Evolutionary conservation across 2,888 invertebrate species (phyloP).

Genomic region (Acanthosepion lycidas): DNA sequence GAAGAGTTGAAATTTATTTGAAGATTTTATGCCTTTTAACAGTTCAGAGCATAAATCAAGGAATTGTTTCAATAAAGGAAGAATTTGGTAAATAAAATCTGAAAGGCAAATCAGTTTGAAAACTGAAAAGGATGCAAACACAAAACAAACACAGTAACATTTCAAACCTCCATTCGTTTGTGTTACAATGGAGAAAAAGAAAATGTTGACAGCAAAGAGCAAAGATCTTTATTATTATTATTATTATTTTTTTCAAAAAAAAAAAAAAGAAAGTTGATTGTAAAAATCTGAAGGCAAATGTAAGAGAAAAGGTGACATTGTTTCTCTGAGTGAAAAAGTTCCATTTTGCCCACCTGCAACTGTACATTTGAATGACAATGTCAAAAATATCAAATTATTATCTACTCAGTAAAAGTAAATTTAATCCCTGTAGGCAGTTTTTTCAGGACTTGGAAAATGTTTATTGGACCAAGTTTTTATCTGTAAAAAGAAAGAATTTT

Average conservation of each 20-base stretch:
- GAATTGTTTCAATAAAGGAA: background rate
- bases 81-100: background rate
- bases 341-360: background rate
- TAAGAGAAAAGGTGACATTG: too few relatives aligned
- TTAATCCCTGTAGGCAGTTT: background rate
- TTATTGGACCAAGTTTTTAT: background rate
- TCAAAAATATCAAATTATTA: conserved; percentile 23
- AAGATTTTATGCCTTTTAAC: background rate
- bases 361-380: background rate
- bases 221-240: background rate
- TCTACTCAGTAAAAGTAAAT: background rate
- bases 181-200: background rate
- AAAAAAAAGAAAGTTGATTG: too few relatives aligned
- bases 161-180: background rate
- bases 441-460: background rate
- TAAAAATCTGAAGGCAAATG: too few relatives aligned
- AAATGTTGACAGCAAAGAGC: background rate
- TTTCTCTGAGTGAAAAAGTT: too few relatives aligned
- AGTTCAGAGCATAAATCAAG: background rate
- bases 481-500: background rate
- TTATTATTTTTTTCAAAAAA: too few relatives aligned
- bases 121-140: background rate
- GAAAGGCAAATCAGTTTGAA: background rate
- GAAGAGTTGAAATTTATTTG: too few relatives aligned
- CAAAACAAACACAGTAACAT: background rate